Evolutionary conservation across 2,888 invertebrate genomes (phyloP).

Genomic region (Choristoneura rosaceana): DNA sequence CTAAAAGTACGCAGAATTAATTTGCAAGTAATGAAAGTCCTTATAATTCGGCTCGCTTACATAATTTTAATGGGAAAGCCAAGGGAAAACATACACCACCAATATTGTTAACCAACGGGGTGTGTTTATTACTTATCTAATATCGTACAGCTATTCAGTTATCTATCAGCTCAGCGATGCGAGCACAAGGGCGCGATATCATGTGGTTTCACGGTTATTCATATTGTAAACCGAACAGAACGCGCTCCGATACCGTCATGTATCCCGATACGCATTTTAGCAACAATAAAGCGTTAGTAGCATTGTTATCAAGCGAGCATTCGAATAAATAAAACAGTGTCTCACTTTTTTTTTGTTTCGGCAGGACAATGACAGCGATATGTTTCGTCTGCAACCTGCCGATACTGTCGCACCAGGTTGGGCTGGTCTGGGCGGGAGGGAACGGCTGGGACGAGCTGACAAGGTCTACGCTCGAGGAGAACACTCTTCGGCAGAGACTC

Average conservation of each 20-base stretch:
- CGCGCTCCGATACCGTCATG: conserved; percentile 60
- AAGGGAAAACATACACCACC: conserved; percentile 50
- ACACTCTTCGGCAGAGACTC: conserved; percentile 92
- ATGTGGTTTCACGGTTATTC: conserved; percentile 66
- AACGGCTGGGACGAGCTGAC: conserved; percentile 98
- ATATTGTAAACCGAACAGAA: conserved; percentile 52
- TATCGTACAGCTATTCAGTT: conserved; percentile 71
- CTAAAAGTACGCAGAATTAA: neutral
- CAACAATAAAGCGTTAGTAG: conserved; percentile 80
- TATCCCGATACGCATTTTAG: conserved; percentile 69
- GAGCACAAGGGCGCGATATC: conserved; percentile 74
- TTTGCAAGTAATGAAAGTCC: neutral
- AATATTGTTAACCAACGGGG: conserved; percentile 69
- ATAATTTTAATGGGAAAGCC: neutral
- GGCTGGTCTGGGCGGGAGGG: conserved; percentile 96
- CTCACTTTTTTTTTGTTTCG: conserved; percentile 52
- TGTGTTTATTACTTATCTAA: conserved; percentile 76
- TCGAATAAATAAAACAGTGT: neutral
- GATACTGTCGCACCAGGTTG: conserved; percentile 97
- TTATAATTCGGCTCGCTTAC: neutral
- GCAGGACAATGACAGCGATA: conserved; percentile 96
- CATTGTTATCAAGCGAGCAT: conserved; percentile 24
- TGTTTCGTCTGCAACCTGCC: conserved; percentile 98
- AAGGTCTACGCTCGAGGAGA: conserved; percentile 93
- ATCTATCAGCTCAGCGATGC: conserved; percentile 75